These are phyloP conservation scores for Crotalus tigris DNA, from an alignment of 2,113 vertebrate species.

Conservation along the genomic window DNA sequence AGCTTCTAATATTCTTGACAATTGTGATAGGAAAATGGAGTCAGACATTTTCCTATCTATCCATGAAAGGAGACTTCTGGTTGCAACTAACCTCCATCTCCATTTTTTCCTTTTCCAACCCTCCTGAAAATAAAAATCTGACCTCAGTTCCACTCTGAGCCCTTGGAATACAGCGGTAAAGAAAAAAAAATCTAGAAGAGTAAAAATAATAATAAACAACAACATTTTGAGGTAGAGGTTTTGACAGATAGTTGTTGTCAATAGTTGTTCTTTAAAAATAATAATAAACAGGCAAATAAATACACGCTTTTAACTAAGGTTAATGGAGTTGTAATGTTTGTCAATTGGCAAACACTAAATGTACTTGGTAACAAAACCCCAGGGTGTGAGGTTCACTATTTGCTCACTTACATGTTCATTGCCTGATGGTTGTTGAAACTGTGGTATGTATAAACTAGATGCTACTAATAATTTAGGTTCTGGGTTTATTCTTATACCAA, in stretches of 20 bases:
- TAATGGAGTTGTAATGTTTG: constrained; percentile 22
- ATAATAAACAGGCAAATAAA: constrained; percentile 30
- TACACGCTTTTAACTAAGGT: constrained; percentile 29
- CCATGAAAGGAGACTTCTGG: not conserved
- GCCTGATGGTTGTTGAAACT: constrained; percentile 47
- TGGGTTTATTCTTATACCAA: constrained; percentile 46
- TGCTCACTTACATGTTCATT: constrained; percentile 47
- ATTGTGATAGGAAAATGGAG: not conserved
- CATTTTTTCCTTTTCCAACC: not conserved
- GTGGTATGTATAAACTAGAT: constrained; percentile 35
- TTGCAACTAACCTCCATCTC: not conserved
- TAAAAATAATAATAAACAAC: not conserved
- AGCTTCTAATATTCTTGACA: not conserved
- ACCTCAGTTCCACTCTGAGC: not conserved
- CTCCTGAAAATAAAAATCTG: not conserved
- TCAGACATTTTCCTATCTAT: not conserved
- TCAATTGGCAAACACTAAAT: constrained; percentile 51
- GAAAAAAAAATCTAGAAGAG: not conserved
- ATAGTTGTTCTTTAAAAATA: not conserved
- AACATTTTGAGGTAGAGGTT: not conserved
- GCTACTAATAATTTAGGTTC: constrained; percentile 59
- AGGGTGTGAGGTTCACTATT: constrained; percentile 35
- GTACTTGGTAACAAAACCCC: constrained; percentile 51
- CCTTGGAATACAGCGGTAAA: not conserved
- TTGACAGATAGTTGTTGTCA: not conserved